Conservation (phyloP, 2,113 vertebrate genomes). For the Morone saxatilis region DNA sequence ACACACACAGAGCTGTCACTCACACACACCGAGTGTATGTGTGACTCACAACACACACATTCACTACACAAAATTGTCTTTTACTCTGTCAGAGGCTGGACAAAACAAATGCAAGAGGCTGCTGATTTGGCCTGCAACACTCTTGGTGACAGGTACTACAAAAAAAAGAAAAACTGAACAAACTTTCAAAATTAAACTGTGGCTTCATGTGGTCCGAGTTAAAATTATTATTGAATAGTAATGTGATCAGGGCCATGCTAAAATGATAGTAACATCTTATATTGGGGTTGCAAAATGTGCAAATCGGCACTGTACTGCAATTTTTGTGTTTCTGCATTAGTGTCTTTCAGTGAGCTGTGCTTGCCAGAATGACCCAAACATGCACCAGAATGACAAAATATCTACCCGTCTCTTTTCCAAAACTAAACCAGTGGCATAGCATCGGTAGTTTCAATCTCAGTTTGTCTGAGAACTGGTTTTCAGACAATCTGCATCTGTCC, state of each 20-base stretch:
- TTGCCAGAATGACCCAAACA: background rate
- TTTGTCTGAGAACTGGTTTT: constrained; percentile 11
- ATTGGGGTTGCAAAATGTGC: no score
- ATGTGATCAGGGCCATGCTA: background rate
- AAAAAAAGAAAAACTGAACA: background rate
- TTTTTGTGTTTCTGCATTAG: no score
- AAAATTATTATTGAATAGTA: background rate
- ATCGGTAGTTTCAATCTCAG: background rate
- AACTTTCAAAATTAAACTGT: background rate
- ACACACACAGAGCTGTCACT: constrained; percentile 65
- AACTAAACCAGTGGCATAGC: background rate
- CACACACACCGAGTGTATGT: constrained; percentile 41
- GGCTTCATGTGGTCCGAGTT: background rate
- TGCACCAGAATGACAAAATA: background rate
- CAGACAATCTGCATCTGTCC: constrained; percentile 32
- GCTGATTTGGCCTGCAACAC: background rate
- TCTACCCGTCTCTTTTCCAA: background rate
- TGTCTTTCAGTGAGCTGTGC: background rate
- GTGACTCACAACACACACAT: constrained; percentile 26
- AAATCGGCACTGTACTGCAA: no score
- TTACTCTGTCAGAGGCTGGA: background rate
- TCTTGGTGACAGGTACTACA: background rate
- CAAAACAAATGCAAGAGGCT: constrained; percentile 7
- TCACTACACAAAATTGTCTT: constrained; percentile 5
- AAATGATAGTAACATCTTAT: no score